Evolutionary conservation across 2,888 invertebrate species (phyloP), one percentile per base, ranked within the genome.

Genomic region (Drosophila nr. medialis): DNA sequence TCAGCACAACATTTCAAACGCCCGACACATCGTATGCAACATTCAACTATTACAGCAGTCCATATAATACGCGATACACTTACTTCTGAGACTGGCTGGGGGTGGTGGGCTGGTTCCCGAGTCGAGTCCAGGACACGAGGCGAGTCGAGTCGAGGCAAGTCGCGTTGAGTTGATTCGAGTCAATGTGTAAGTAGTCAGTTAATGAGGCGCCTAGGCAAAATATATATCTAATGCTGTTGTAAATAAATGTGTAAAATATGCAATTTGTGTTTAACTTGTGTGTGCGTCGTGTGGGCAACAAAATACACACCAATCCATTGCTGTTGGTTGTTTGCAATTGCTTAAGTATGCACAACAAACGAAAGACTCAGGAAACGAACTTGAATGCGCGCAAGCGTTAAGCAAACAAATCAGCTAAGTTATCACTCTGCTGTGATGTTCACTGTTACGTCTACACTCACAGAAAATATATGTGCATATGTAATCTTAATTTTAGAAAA

Each of bases 31-130:
- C 92, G 34, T 91, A 87, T 78, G 82, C 91, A 50, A 83, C 91
- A 32, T 90, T 82, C 65, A 91, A 92, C 77, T 92, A 84, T 68
- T 92, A 89, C 64, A 91, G 80, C 69, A 91, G 78, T 87, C 91
- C 91, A 38, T 92, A 86, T 62, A 75, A 79, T 64, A 76, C 83
- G 70, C 84, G 87, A 62, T 90, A 83, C 80, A 86, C 82, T 51
- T 92, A 90, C 81, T 89, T 90, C 79, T 91, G 72, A 88, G 61
- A 18, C 27, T 30, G 24, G 10, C 32, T 27, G 38, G 55, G 50
- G 13, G 27, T 49, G 50, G 30, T 27, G 50, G n/a, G 29, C 13
- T 53, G 24, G 45, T 45, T 45, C 34, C 53, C 53, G 53, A 7
- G 13, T 38, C 40, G 29, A 38, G 55, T 38, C 55, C 55, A 55